phyloP scores from a whole-genome alignment of 2,113 vertebrate genomes.

The Megaleporinus macrocephalus region DNA sequence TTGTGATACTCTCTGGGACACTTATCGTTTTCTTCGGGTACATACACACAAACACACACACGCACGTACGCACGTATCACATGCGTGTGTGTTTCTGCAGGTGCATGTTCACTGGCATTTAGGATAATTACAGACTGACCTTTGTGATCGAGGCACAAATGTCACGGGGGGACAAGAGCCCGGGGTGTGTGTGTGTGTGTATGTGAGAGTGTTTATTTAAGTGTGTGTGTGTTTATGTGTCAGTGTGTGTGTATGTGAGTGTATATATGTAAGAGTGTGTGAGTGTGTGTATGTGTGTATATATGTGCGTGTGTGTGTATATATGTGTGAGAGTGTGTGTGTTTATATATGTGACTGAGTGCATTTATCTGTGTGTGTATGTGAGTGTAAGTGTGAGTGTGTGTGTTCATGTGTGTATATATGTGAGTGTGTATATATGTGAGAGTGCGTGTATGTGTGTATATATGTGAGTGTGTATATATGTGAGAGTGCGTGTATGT shows the following conservation, averaged over 20 bases:
- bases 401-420: neutral
- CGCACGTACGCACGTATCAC: neutral
- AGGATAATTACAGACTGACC: constrained; percentile 58
- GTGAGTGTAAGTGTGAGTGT: constrained; percentile 20
- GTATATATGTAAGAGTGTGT: too few species aligned
- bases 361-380: too few species aligned
- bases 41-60: neutral
- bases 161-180: constrained; percentile 48
- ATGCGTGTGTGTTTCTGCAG: constrained; percentile 31
- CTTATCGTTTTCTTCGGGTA: neutral
- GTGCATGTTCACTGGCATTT: constrained; percentile 56
- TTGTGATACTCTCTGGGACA: neutral
- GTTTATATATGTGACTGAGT: too few species aligned
- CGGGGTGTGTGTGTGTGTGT: constrained; percentile 46
- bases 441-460: too few species aligned
- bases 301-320: neutral
- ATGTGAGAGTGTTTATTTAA: too few species aligned
- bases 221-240: constrained; percentile 15
- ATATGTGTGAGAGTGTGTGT: too few species aligned
- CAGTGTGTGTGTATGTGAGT: too few species aligned
- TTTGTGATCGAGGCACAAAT: constrained; percentile 60
- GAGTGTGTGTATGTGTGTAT: constrained; percentile 2
- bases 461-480: too few species aligned
- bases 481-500: constrained; percentile 19
- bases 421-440: neutral